These are phyloP conservation scores for Limulus polyphemus DNA, from an alignment of 2,888 invertebrate genomes.

Conservation along the genomic window DNA sequence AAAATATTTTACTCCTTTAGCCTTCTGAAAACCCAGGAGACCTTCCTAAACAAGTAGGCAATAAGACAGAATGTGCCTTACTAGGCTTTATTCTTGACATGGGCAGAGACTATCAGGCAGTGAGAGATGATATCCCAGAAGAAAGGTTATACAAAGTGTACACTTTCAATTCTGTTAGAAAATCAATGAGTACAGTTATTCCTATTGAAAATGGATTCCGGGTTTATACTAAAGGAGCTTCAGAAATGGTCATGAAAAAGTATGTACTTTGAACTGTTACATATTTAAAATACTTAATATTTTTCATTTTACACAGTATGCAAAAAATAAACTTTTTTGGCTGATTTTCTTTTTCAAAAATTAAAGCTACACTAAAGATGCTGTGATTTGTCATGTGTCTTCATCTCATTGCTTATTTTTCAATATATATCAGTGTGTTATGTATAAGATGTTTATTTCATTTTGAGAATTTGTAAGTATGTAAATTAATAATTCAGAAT, in stretches of 20 bases:
- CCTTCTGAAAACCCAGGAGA: constrained; percentile 64
- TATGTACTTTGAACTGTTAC: constrained; percentile 40
- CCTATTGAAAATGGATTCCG: constrained; percentile 57
- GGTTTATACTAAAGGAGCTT: constrained; percentile 93
- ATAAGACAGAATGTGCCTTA: constrained; percentile 97
- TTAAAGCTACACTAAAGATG: no score
- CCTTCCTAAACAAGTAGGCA: constrained; percentile 86
- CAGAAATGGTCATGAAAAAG: constrained; percentile 97
- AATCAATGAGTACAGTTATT: constrained; percentile 96
- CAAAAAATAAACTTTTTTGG: no score
- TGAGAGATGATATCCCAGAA: constrained; percentile 80
- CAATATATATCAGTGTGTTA: no score
- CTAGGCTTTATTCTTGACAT: constrained; percentile 84
- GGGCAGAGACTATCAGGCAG: constrained; percentile 80
- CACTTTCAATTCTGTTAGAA: constrained; percentile 97
- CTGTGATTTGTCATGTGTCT: no score
- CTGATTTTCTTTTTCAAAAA: no score
- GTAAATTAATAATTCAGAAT: no score
- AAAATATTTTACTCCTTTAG: constrained; percentile 36
- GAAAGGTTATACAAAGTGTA: constrained; percentile 81
- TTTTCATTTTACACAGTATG: no score
- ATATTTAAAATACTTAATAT: no score
- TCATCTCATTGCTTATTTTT: no score
- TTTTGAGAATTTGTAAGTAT: no score
- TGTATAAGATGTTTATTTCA: no score